A percentile compares a stretch with the other conserved stretches of the same genome.
These are phyloP conservation scores for Hyphantria cunea DNA, from an alignment of 1,140 invertebrate genomes.

Conservation along the genomic window DNA sequence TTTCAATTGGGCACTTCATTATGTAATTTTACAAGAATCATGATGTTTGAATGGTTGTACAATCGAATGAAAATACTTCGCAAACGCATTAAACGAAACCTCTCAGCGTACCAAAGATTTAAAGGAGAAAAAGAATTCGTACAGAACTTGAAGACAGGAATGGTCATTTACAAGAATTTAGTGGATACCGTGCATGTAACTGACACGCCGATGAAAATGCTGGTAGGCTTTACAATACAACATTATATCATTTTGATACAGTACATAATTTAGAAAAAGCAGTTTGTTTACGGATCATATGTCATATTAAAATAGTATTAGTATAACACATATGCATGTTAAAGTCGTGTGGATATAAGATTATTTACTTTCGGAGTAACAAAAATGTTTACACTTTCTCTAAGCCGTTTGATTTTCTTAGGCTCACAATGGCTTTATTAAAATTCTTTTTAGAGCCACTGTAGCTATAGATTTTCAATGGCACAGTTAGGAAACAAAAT, in stretches of 20 bases:
- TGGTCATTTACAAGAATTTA: background rate
- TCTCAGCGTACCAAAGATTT: background rate
- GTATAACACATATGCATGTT: too few relatives aligned
- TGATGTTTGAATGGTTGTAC: background rate
- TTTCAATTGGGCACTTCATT: background rate
- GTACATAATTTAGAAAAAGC: too few relatives aligned
- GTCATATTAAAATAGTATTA: too few relatives aligned
- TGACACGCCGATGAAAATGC: background rate
- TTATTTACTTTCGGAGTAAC: too few relatives aligned
- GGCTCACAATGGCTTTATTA: too few relatives aligned
- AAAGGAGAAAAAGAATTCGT: background rate
- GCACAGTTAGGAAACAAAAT: too few relatives aligned
- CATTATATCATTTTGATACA: background rate
- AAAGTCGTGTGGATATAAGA: too few relatives aligned
- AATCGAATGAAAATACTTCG: background rate
- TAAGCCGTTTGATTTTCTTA: too few relatives aligned
- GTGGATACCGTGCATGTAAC: background rate
- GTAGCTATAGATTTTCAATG: too few relatives aligned
- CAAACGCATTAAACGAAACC: background rate
- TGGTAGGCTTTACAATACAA: background rate
- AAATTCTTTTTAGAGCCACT: too few relatives aligned
- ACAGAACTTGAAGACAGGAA: background rate
- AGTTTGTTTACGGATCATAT: too few relatives aligned
- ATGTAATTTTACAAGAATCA: background rate
- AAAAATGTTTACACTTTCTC: too few relatives aligned